A percentile compares a stretch with the other conserved stretches of the same genome.
Conservation (phyloP, 2,888 invertebrate genomes). For the Apodemia mormo region DNA sequence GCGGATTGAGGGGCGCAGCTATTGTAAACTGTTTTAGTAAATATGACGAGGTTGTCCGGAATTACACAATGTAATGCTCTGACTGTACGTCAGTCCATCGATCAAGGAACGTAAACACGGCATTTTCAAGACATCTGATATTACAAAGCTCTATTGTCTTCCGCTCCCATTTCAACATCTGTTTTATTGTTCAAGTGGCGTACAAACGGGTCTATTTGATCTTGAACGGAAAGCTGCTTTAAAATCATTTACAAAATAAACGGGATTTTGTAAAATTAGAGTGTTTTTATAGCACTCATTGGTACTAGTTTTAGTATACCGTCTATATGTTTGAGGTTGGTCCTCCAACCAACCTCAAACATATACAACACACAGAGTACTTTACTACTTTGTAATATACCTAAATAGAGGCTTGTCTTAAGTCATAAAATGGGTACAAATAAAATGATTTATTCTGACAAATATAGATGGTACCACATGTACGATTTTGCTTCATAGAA, state of each 20-base stretch:
- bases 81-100: not conserved
- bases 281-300: too few relatives aligned
- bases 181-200: not conserved
- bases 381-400: too few relatives aligned
- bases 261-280: not conserved
- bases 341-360: too few relatives aligned
- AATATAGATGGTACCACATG: too few relatives aligned
- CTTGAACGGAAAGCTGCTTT: not conserved
- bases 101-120: slow-evolving; percentile 4
- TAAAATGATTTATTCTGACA: too few relatives aligned
- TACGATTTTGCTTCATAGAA: too few relatives aligned
- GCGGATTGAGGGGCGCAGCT: too few relatives aligned
- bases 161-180: not conserved
- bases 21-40: not conserved
- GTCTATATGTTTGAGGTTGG: too few relatives aligned
- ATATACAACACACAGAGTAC: too few relatives aligned
- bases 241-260: not conserved
- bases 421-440: too few relatives aligned
- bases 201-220: not conserved
- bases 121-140: slow-evolving; percentile 8
- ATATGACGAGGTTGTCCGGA: not conserved
- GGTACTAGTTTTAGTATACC: too few relatives aligned
- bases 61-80: not conserved
- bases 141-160: slow-evolving; percentile 1
- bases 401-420: too few relatives aligned